Percentiles rank a stretch among this genome's conserved stretches.
Conservation (phyloP, 2,888 invertebrate genomes). For the Drosophila kokeensis region DNA sequence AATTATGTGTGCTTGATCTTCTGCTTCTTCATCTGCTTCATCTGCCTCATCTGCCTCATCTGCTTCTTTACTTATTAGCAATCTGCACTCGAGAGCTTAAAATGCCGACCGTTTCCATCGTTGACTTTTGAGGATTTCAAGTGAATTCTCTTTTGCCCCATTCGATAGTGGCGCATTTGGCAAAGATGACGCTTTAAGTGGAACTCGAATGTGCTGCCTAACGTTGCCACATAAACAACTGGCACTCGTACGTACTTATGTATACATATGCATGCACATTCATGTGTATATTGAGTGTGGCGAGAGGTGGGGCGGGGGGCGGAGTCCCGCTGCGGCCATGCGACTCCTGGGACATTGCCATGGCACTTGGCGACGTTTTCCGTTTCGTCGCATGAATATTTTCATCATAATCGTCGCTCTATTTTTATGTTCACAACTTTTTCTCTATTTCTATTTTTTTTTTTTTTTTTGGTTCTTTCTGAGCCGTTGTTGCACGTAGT, state of each 20-base stretch:
- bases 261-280: constrained; percentile 6
- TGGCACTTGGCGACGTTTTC: constrained; percentile 55
- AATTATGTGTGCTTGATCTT: constrained; percentile 61
- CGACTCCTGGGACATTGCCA: constrained; percentile 39
- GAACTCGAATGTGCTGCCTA: constrained; percentile 71
- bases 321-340: constrained; percentile 25
- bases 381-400: constrained; percentile 79
- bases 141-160: constrained; percentile 8
- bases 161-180: constrained; percentile 51
- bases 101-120: constrained; percentile 32
- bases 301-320: background rate
- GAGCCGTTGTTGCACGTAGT: constrained; percentile 24
- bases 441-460: constrained; percentile 18
- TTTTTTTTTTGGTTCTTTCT: background rate
- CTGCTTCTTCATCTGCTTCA: background rate
- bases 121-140: constrained; percentile 40
- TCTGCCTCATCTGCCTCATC: constrained; percentile 1
- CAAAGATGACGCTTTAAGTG: constrained; percentile 71
- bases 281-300: background rate
- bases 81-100: constrained; percentile 40
- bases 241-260: background rate
- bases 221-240: constrained; percentile 75
- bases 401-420: constrained; percentile 77
- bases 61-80: constrained; percentile 60
- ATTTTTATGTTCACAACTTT: constrained; percentile 71